Base-by-base conservation (phyloP, 2,888 invertebrate species). In the Lochmaea crataegi region DNA sequence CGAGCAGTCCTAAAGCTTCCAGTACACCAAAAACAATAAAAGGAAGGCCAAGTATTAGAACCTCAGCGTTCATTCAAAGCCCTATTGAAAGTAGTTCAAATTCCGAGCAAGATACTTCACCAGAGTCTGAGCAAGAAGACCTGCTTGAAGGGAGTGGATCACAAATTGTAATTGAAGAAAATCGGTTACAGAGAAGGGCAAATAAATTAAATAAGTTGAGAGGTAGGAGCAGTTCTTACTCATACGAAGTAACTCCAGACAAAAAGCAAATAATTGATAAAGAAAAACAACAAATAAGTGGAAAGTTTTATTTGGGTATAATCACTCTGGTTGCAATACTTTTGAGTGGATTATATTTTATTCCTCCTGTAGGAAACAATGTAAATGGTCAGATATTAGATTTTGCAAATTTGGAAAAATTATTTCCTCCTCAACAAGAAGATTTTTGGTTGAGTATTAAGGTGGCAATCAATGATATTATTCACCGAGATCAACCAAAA, bases 361-460 rank as follows among this genome's bases (percentile, higher is more conserved):
- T 14, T 66, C 41, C 41, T 38, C 11, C 12, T 14, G 41, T 11
- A n/a, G 16, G n/a, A 42, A 4, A 11, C 45, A 45, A 14, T 32
- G 32, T 32, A 26, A 26, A 60, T 14, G 12, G 32, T 11, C 71
- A 58, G 56, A 45, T 65, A 51, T 26, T 16, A 51, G 12, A 32
- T 51, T 45, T 88, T 26, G 77, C 78, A 42, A 53, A 61, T 65
- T 73, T 73, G 53, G 11, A 42, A 73, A 67, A 75, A 51, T 75
- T 78, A 32, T 87, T 85, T 80, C 84, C 85, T 22, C 75, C 78
- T n/a, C 88, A 88, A 79, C 76, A 80, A 48, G 64, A 71, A n/a
- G 72, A 81, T 22, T 84, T 85, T 16, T 88, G 87, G 87, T 67
- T 77, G 38, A 80, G 83, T 51, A 81, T 88, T 68, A 76, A 79